Percentiles rank a stretch among this genome's conserved stretches.
phyloP scores from a whole-genome alignment of 2,797 vertebrate genomes.

The Pantherophis alleghaniensis region DNA sequence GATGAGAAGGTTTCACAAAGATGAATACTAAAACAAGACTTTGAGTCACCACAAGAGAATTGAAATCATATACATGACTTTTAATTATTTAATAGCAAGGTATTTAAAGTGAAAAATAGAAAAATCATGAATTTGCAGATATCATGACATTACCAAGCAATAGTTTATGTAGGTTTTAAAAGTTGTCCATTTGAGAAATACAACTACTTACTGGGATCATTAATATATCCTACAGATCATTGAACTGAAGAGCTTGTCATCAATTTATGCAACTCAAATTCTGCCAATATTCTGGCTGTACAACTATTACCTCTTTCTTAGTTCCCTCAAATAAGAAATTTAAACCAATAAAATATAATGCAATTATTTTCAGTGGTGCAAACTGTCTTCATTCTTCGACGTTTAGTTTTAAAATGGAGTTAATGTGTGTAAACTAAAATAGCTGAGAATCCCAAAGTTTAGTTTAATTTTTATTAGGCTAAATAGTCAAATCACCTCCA shows the following conservation, averaged over 20 bases:
- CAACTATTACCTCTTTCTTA: background rate
- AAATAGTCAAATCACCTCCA: background rate
- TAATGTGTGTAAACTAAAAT: slow-evolving; percentile 34
- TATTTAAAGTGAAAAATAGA: background rate
- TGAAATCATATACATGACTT: background rate
- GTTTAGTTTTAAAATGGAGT: slow-evolving; percentile 22
- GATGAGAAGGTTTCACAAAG: background rate
- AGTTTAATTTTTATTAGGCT: background rate
- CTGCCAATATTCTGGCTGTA: background rate
- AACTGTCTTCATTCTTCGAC: background rate
- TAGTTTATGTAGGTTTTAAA: background rate
- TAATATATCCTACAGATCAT: background rate
- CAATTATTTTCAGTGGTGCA: slow-evolving; percentile 6
- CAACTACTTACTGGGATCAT: background rate
- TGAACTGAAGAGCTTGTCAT: background rate
- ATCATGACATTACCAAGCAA: background rate
- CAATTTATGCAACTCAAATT: background rate
- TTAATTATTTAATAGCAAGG: background rate
- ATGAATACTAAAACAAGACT: background rate
- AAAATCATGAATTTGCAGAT: background rate
- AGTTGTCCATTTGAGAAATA: background rate
- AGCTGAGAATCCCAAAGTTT: slow-evolving; percentile 33
- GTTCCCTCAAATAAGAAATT: background rate
- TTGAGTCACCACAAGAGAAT: background rate
- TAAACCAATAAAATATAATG: background rate